A percentile compares a stretch with the other conserved stretches of the same genome.
Conservation (phyloP, 2,888 invertebrate species). For the Ornithoptera alexandrae region DNA sequence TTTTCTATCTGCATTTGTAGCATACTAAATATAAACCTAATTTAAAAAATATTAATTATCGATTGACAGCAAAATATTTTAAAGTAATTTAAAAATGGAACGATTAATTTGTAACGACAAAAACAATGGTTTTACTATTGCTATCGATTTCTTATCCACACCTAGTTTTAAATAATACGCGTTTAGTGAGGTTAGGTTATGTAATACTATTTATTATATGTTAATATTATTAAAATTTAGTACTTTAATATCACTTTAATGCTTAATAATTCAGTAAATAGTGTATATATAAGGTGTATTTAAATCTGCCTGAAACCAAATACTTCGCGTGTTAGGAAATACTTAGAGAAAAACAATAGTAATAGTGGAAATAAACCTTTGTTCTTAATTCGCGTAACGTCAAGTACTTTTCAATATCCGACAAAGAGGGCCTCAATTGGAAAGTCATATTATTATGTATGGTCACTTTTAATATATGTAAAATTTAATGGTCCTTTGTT, state of each 20-base stretch:
- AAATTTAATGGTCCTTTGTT: too few species aligned
- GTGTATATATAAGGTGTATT: too few species aligned
- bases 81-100: background rate
- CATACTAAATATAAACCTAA: background rate
- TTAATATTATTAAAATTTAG: background rate
- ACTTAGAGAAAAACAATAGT: background rate
- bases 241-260: too few species aligned
- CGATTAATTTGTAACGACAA: too few species aligned
- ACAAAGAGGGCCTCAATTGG: too few species aligned
- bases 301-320: background rate
- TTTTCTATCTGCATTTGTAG: background rate
- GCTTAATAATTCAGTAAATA: too few species aligned
- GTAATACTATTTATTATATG: constrained; percentile 48
- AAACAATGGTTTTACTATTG: too few species aligned
- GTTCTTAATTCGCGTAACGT: background rate
- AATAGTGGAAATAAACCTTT: constrained; percentile 14
- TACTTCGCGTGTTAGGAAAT: constrained; percentile 16
- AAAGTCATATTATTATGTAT: too few species aligned
- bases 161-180: background rate
- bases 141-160: background rate
- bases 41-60: background rate
- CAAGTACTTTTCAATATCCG: too few species aligned
- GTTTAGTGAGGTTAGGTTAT: constrained; percentile 63
- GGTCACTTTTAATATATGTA: too few species aligned
- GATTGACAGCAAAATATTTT: background rate